These are phyloP conservation scores for Leucophenga montana DNA, from an alignment of 2,888 invertebrate species.

Conservation along the genomic window DNA sequence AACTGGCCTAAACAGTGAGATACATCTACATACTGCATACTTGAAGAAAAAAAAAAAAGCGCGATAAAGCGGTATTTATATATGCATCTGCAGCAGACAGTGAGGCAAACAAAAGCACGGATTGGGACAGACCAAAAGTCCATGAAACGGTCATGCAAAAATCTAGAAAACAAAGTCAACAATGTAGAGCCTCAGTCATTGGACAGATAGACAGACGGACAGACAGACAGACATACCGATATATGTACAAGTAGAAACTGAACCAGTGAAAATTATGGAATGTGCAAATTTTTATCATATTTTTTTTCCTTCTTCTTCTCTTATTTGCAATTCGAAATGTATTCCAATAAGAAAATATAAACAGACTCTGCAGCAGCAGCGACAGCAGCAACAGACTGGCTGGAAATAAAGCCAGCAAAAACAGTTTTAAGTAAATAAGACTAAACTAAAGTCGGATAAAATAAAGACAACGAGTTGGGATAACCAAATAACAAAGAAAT, in stretches of 20 bases:
- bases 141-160: background rate
- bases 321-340: slow-evolving; percentile 7
- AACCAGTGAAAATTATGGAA: slow-evolving; percentile 8
- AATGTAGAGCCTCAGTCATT: background rate
- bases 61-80: no score
- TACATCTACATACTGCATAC: no score
- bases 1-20: no score
- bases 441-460: no score
- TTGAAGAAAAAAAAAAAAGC: no score
- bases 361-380: no score
- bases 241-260: background rate
- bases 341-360: background rate
- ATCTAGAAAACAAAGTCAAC: slow-evolving; percentile 9
- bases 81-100: no score
- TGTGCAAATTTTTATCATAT: background rate
- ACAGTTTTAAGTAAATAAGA: background rate
- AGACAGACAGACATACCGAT: background rate
- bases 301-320: no score
- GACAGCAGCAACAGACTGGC: no score
- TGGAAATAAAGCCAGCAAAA: background rate
- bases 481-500: no score
- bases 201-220: background rate
- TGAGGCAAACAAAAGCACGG: no score
- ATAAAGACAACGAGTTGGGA: no score
- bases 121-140: background rate